A percentile compares a stretch with the other conserved stretches of the same genome.
Conservation (phyloP, 2,888 invertebrate species). For the Thymelicus sylvestris region DNA sequence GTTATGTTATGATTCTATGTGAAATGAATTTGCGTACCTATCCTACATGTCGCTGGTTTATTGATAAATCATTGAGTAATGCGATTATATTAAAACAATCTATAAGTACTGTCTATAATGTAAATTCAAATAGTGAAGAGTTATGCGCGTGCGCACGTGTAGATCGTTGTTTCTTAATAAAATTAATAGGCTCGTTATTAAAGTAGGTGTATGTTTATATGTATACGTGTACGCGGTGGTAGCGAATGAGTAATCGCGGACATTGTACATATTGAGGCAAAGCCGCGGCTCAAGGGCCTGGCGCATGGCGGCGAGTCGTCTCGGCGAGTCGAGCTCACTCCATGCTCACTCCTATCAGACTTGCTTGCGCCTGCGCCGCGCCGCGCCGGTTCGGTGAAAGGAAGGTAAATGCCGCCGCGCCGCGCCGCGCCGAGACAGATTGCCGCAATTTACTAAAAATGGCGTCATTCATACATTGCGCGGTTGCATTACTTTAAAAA, state of each 20-base stretch:
- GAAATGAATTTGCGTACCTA: neutral
- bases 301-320: constrained; percentile 72
- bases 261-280: constrained; percentile 46
- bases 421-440: constrained; percentile 71
- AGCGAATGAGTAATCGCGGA: constrained; percentile 46
- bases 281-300: constrained; percentile 57
- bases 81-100: neutral
- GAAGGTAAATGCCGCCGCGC: constrained; percentile 72
- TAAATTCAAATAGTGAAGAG: neutral
- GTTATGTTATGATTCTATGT: neutral
- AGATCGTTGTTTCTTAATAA: neutral
- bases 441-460: constrained; percentile 80
- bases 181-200: constrained; percentile 7
- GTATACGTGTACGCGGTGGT: constrained; percentile 15
- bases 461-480: constrained; percentile 79
- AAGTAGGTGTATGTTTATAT: neutral
- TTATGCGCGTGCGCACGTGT: constrained; percentile 1
- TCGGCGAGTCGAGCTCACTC: constrained; percentile 43
- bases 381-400: constrained; percentile 70
- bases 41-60: neutral
- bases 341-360: constrained; percentile 16
- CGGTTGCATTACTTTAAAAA: constrained; percentile 68
- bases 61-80: no score
- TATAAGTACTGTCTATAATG: neutral
- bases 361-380: constrained; percentile 48